Evolutionary conservation across 1,140 invertebrate species (phyloP).

Genomic region (Euura saliciscinereae): DNA sequence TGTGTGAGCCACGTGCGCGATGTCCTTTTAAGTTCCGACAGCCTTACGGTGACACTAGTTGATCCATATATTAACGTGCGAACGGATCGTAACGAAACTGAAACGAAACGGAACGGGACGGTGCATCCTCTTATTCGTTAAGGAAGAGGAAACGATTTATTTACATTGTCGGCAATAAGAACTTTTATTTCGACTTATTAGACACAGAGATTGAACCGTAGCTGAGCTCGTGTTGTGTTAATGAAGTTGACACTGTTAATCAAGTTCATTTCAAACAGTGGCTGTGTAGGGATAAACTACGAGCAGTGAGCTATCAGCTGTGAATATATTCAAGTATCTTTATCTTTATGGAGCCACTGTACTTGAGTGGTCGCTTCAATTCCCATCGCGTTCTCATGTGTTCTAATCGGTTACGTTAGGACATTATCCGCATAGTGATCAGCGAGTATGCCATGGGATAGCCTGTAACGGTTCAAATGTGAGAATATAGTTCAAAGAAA

Average conservation of each 20-base stretch:
- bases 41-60: constrained; percentile 11
- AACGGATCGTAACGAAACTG: background rate
- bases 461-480: too few relatives aligned
- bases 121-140: background rate
- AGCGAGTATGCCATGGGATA: too few relatives aligned
- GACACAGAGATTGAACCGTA: background rate
- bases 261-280: background rate
- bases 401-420: too few relatives aligned
- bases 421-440: too few relatives aligned
- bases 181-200: background rate
- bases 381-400: too few relatives aligned
- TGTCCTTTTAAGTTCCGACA: background rate
- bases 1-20: background rate
- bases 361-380: too few relatives aligned
- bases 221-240: background rate
- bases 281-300: background rate
- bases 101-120: background rate
- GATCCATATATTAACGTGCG: background rate
- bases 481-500: background rate
- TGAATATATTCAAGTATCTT: background rate
- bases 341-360: background rate
- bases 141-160: background rate
- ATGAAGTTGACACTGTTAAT: background rate
- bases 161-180: background rate
- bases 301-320: background rate